phyloP scores from a whole-genome alignment of 2,797 vertebrate species.

The Sciurus vulgaris region DNA sequence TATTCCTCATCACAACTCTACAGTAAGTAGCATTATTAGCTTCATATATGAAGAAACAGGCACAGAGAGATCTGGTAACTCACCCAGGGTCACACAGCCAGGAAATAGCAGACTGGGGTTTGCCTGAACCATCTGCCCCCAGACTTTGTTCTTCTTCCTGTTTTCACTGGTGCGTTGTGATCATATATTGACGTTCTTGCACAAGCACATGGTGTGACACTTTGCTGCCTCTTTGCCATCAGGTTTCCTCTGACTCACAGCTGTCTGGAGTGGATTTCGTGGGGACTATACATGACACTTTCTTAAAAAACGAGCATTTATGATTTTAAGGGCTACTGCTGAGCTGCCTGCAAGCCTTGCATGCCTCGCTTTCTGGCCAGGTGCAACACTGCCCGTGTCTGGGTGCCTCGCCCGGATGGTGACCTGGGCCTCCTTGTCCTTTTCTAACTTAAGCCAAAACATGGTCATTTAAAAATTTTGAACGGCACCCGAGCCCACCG shows the following conservation, averaged over 20 bases:
- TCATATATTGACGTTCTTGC: too few species aligned
- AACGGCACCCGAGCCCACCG: neutral
- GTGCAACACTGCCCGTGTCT: fast-evolving
- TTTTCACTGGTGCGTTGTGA: too few species aligned
- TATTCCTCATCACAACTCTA: neutral
- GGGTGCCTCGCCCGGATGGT: neutral
- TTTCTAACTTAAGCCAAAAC: neutral
- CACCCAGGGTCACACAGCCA: neutral
- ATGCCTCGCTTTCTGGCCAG: fast-evolving
- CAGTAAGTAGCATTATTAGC: neutral
- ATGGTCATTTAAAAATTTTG: too few species aligned
- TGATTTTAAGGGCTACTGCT: neutral
- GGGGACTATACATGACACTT: fast-evolving
- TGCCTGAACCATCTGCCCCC: fast-evolving
- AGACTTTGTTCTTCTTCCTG: neutral
- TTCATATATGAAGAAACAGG: neutral
- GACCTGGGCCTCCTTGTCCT: neutral
- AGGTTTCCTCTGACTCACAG: neutral
- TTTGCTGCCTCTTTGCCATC: neutral
- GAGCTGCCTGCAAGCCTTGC: neutral
- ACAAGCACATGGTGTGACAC: too few species aligned
- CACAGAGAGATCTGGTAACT: neutral
- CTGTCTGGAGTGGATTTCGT: neutral
- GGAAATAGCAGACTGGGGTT: neutral
- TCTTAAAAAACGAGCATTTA: neutral